Base-by-base conservation (phyloP, 1,140 invertebrate species). In the Scylla paramamosain region DNA sequence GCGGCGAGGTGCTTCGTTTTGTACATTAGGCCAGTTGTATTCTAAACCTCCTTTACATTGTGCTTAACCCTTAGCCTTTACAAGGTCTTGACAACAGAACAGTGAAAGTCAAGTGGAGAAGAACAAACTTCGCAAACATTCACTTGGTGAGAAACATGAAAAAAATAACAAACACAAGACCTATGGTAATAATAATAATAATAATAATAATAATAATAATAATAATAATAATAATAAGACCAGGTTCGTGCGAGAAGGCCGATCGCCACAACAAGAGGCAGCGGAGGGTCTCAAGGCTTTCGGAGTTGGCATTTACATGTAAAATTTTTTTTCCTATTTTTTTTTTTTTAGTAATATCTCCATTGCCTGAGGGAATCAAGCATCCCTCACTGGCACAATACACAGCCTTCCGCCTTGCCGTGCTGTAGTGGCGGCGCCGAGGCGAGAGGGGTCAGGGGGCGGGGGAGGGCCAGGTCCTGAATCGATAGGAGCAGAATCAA, bases 1-100 rank as follows among this genome's bases (percentile, higher is more conserved):
- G 89, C 77, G 25, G 31, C 93, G 46, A 84, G 93, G 28, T 48
- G 67, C 89, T 94, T 94, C 45, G 29, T 93, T 92, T 94, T 94
- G 93, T 94, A 94, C 93, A 94, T 94, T 90, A 91, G 93, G 83
- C 87, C 93, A 91, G 93, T 29, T 82, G 28, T 91, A 94, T 91
- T 91, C 82, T 32, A 94, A 94, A 48, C 67, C 32, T 29, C 48
- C 83, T 89, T 90, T 45, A 29, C 25, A 82, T 94, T 84, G 88
- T 90, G 88, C 39, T 94, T 86, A 52, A 82, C 87, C 93, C 88
- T 94, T 82, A 94, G 67, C 89, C 93, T 94, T 91, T 84, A 94
- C 88, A 84, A 94, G 93, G 88, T 94, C 46, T 94, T 77, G 32
- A 32, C 39, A 94, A 94, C 88, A 83, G 67, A 32, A 46, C 45